Percentiles rank a stretch among this genome's conserved stretches.
These are phyloP conservation scores for Chloroceryle amazona DNA, from an alignment of 2,797 vertebrate genomes.

Conservation along the genomic window DNA sequence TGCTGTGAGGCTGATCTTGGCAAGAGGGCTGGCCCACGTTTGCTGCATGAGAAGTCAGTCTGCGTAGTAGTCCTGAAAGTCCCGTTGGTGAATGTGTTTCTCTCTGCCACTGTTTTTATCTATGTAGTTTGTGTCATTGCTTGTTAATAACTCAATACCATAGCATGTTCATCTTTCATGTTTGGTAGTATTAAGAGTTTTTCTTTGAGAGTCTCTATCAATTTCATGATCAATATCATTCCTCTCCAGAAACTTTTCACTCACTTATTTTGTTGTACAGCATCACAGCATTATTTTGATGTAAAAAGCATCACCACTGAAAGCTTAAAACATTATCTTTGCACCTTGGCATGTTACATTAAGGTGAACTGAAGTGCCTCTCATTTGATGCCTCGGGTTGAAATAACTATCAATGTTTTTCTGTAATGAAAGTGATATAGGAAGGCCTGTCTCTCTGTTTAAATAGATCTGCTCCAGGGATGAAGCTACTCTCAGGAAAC, in stretches of 20 bases:
- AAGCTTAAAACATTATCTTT: background rate
- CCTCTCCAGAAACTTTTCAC: background rate
- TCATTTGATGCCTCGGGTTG: background rate
- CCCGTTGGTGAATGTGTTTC: background rate
- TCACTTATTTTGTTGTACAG: background rate
- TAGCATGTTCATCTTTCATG: background rate
- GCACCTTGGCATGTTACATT: background rate
- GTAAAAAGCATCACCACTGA: background rate
- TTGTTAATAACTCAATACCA: background rate
- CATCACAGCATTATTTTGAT: background rate
- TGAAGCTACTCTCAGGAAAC: slow-evolving; percentile 89
- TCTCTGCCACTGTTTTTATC: background rate
- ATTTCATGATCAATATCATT: background rate
- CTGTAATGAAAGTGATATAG: background rate
- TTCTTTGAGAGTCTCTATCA: background rate
- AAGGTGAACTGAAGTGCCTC: background rate
- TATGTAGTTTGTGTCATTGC: background rate
- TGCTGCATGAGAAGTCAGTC: background rate
- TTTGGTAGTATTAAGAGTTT: background rate
- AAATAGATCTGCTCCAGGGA: slow-evolving; percentile 92
- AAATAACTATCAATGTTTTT: background rate
- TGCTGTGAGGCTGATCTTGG: background rate
- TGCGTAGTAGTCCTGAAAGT: background rate
- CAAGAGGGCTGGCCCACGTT: background rate
- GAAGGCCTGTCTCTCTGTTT: slow-evolving; percentile 30